Conservation (phyloP, 2,797 vertebrate species). For the Galaxias olidus region DNA sequence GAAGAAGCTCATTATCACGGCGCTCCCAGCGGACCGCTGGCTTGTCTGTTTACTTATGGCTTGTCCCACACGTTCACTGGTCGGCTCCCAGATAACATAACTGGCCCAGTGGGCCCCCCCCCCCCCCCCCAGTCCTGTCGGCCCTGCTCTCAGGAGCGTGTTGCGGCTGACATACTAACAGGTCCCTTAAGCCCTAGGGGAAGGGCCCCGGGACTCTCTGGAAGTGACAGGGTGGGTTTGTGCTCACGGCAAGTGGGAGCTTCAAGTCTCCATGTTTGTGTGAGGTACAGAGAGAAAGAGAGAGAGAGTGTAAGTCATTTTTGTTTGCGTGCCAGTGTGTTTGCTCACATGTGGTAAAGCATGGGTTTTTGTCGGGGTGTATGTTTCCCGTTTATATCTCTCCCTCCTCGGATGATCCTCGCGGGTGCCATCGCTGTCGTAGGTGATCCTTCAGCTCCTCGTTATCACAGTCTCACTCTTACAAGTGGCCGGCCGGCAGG, state of each 20-base stretch:
- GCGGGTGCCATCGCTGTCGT: too few relatives aligned
- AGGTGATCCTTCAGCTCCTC: background rate
- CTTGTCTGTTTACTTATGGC: slow-evolving; percentile 51
- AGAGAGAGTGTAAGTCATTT: too few relatives aligned
- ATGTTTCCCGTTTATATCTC: too few relatives aligned
- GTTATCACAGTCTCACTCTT: background rate
- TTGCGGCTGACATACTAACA: slow-evolving; percentile 33
- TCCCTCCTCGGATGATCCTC: too few relatives aligned
- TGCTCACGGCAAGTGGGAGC: background rate
- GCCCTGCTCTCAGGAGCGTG: slow-evolving; percentile 34
- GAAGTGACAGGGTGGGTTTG: background rate
- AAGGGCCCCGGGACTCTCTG: too few relatives aligned
- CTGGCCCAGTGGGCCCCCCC: slow-evolving; percentile 18
- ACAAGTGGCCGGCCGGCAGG: slow-evolving; percentile 5
- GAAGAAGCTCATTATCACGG: slow-evolving; percentile 60
- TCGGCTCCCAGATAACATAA: slow-evolving; percentile 36
- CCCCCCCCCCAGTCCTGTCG: background rate
- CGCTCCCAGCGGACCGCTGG: slow-evolving; percentile 44
- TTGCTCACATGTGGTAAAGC: background rate
- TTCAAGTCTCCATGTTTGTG: background rate
- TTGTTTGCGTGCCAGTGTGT: background rate
- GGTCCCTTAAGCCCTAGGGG: slow-evolving; percentile 12
- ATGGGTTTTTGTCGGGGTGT: too few relatives aligned
- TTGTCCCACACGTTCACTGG: slow-evolving; percentile 46
- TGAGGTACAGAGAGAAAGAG: too few relatives aligned